Base-by-base conservation (phyloP, 1,140 invertebrate genomes). In the Drosophila bocki region DNA sequence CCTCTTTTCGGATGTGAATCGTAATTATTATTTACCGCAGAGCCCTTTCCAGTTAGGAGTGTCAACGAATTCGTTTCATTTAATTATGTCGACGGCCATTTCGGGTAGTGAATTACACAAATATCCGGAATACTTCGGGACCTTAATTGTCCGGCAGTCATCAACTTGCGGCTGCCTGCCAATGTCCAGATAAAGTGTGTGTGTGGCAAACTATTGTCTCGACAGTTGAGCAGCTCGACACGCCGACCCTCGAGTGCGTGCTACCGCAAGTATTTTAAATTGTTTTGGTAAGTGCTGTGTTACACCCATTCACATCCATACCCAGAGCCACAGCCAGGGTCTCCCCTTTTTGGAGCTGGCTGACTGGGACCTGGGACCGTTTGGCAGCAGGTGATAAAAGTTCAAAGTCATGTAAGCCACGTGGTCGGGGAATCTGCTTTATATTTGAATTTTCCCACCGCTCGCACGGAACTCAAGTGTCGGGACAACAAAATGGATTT, bases 351-450 rank as follows among this genome's bases (percentile, higher is more conserved):
- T 15, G 19, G 67, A 15, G 48, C 26, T 26, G 33, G 13, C 22
- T 60, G 41, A 11, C 44, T 50, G 60, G 44, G 44, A 19, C 6
- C 32, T 37, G 48, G 15, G 4, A 29, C 26, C 47, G 37, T 64
- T 57, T 61, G 39, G 58, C 75, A 70, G 50, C 75, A 82, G 80
- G 80, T 79, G 80, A 83, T 82, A 82, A 82, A 82, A 82, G 80
- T 82, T 82, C 75, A 82, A 78, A 82, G 80, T 83, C 80, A 72
- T 82, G 67, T 74, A 59, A 81, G 79, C 47, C 63, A 68, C 72
- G 78, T 70, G 65, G 79, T 68, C 42, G 35, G 35, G 69, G 68
- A 72, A 74, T 74, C 68, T 76, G 63, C 78, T 77, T 76, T 56
- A 45, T 53, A 69, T 74, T 64, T 47, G 53, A 54, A 60, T 74